Base-by-base conservation (phyloP, 2,113 vertebrate genomes). In the Ginglymostoma cirratum region DNA sequence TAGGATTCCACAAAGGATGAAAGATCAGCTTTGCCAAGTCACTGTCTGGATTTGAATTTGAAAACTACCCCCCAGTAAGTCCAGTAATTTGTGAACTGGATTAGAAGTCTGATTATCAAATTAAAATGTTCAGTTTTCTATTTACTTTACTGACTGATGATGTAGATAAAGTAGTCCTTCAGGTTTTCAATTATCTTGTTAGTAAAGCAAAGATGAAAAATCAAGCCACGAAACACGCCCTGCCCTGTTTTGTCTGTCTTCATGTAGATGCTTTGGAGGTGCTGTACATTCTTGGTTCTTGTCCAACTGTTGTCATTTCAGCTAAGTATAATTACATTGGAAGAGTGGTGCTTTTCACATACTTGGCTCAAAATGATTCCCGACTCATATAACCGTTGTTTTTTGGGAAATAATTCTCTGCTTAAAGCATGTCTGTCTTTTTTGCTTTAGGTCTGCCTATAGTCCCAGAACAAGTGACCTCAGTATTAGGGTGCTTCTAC, bases 401-500 rank as follows among this genome's bases (percentile, higher is more conserved):
- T 21, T 95, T 72, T 89, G 93, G 89, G 86, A 76, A 70, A 94
- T 55, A 92, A 93, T 55, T 94, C 27, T 94, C 27, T 38, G 89
- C 34, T 93, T 93, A 93, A 93, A 93, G 61, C 89, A 93, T 52
- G 42, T 96, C 97, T 96, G 96, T 70, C 96, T 65, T 96, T 61
- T 96, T 87, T 96, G 70, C 93, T 83, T 78, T 96, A 98, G 98
- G 96, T 98, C 98, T 80, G 98, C 98, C 0, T 97, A 98, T 96
- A 96, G 96, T 15, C 97, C 97, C 0, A 96, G 97, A 24, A 97
- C 97, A 96, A 97, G 96, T 8, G 97, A 97, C 65, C 96, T 98
- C 10, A 97, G 98, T 96, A 97, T 97, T 96, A 97, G 98, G 93
- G 97, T 98, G 80, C 97, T 98, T 83, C 97, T 98, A 70, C 97